Percentiles rank a stretch among this genome's conserved stretches.
These are phyloP conservation scores for Cepaea nemoralis DNA, from an alignment of 1,140 invertebrate species.

Conservation along the genomic window DNA sequence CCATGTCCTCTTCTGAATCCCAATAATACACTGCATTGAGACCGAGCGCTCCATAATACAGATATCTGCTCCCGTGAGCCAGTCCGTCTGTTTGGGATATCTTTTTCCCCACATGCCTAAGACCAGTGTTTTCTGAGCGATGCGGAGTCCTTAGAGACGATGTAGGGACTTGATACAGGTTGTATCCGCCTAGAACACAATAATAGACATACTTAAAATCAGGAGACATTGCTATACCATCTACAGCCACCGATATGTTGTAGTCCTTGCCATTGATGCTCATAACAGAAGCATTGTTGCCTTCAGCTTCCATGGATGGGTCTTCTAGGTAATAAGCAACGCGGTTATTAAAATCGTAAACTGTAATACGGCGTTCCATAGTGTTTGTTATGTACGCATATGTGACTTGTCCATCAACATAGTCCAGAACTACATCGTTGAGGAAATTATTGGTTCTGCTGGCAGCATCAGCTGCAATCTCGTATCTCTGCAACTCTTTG, in stretches of 20 bases:
- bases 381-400: conserved; percentile 57
- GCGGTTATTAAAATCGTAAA: conserved; percentile 45
- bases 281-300: conserved; percentile 18
- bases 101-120: conserved; percentile 42
- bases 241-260: conserved; percentile 35
- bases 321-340: conserved; percentile 46
- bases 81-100: conserved; percentile 45
- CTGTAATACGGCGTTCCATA: conserved; percentile 39
- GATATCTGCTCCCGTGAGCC: conserved; percentile 40
- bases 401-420: conserved; percentile 43
- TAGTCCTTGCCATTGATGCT: conserved; percentile 3
- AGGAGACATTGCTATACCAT: conserved; percentile 54
- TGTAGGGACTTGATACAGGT: conserved; percentile 44
- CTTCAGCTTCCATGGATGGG: conserved; percentile 46
- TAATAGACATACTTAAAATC: conserved; percentile 55
- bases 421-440: conserved; percentile 59
- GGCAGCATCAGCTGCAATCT: conserved; percentile 47
- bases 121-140: neutral
- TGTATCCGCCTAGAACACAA: conserved; percentile 40
- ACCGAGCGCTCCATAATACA: conserved; percentile 48
- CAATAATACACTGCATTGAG: conserved; percentile 44
- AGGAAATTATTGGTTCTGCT: conserved; percentile 48
- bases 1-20: neutral
- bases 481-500: conserved; percentile 32
- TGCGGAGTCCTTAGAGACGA: conserved; percentile 16